Percentiles rank a stretch among this genome's conserved stretches.
phyloP scores from a whole-genome alignment of 2,888 invertebrate species.

The Druceiella hillmani region DNA sequence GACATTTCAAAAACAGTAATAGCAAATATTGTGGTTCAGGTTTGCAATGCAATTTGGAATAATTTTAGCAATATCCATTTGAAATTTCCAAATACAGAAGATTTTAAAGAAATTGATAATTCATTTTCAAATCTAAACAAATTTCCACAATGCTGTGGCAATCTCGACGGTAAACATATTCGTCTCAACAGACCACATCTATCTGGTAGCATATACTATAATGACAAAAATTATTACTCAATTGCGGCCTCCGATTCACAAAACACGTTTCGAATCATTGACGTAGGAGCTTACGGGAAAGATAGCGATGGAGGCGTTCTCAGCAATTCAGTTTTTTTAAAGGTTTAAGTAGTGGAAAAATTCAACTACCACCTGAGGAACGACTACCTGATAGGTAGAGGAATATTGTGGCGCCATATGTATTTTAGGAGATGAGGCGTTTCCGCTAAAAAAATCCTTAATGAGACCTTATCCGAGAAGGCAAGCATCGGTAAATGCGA shows the following conservation, averaged over 20 bases:
- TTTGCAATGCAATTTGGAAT: slow-evolving; percentile 19
- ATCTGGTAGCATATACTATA: slow-evolving; percentile 20
- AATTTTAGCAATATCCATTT: slow-evolving; percentile 14
- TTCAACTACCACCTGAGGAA: slow-evolving; percentile 20
- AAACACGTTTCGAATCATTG: slow-evolving; percentile 19
- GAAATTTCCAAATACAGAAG: slow-evolving; percentile 19
- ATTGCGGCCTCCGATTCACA: slow-evolving; percentile 21
- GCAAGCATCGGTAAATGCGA: too few species aligned
- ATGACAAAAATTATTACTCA: slow-evolving; percentile 19
- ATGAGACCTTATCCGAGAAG: slow-evolving; percentile 18
- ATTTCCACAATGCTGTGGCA: slow-evolving; percentile 12
- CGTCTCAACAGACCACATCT: slow-evolving; percentile 20
- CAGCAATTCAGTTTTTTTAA: slow-evolving; percentile 20
- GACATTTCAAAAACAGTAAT: slow-evolving; percentile 22
- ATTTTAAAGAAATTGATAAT: slow-evolving; percentile 17
- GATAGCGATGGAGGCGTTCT: slow-evolving; percentile 18
- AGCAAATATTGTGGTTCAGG: too few species aligned
- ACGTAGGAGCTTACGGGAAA: slow-evolving; percentile 19
- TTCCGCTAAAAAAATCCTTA: slow-evolving; percentile 13
- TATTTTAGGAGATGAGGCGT: slow-evolving; percentile 18
- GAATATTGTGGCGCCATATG: slow-evolving; percentile 18
- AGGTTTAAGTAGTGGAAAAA: slow-evolving; percentile 18
- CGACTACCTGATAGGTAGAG: slow-evolving; percentile 18
- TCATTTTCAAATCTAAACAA: slow-evolving; percentile 17
- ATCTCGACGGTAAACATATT: slow-evolving; percentile 22